phyloP scores from a whole-genome alignment of 2,113 vertebrate species.

The Dipodomys merriami region DNA sequence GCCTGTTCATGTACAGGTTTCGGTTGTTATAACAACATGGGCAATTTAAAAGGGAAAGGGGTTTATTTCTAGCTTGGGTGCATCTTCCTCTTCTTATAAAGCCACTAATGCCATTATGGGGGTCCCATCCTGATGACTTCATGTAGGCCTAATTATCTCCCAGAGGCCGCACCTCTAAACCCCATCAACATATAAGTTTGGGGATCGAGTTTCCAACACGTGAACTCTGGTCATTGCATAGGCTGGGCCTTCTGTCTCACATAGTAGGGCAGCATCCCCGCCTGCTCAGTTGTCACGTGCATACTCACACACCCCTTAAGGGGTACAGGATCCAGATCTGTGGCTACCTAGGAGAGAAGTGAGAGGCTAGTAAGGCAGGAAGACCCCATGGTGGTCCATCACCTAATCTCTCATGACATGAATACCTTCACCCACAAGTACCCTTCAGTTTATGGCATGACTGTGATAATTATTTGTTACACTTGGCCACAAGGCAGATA shows the following conservation, averaged over 20 bases:
- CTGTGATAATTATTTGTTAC: neutral
- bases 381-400: accelerated
- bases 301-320: neutral
- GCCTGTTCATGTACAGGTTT: neutral
- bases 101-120: neutral
- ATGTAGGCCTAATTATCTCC: neutral
- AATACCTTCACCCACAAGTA: neutral
- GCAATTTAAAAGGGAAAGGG: neutral
- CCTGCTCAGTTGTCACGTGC: neutral
- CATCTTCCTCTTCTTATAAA: neutral
- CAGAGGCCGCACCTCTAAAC: neutral
- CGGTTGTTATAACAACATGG: neutral
- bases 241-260: neutral
- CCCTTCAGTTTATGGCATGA: neutral
- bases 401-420: neutral
- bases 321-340: no score
- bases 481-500: neutral
- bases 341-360: neutral
- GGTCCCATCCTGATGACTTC: neutral
- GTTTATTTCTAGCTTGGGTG: neutral
- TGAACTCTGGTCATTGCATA: neutral
- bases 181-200: no score
- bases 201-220: neutral
- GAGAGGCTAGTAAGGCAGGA: neutral
- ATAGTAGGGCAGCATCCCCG: accelerated